Conservation (phyloP, 2,888 invertebrate species). For the Nomada ferruginata region DNA sequence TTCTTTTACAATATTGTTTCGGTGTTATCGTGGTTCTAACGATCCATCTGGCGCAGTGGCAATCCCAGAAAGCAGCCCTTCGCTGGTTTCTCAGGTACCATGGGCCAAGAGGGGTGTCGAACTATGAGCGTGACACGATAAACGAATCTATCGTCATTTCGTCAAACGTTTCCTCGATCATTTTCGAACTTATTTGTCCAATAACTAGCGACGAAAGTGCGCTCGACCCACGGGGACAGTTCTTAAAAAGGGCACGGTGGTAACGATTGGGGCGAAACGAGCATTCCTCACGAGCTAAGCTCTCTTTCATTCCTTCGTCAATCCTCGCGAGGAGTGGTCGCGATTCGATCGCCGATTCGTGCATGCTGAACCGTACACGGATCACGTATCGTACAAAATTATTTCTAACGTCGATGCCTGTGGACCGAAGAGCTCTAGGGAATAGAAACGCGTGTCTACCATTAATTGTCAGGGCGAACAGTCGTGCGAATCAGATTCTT, state of each 20-base stretch:
- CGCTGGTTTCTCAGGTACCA: slow-evolving; percentile 33
- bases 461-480: slow-evolving; percentile 15
- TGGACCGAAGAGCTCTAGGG: slow-evolving; percentile 18
- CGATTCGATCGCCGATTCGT: slow-evolving; percentile 9
- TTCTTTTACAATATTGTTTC: slow-evolving; percentile 42
- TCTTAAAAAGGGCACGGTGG: slow-evolving; percentile 24
- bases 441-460: slow-evolving; percentile 35
- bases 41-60: slow-evolving; percentile 10
- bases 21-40: slow-evolving; percentile 19
- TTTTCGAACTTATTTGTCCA: not conserved
- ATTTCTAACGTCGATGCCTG: slow-evolving; percentile 49
- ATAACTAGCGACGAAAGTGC: not conserved
- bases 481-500: slow-evolving; percentile 20
- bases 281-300: not conserved
- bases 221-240: slow-evolving; percentile 7
- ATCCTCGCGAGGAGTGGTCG: slow-evolving; percentile 9
- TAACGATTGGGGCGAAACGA: slow-evolving; percentile 14
- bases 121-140: not conserved
- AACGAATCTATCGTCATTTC: not conserved
- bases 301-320: not conserved
- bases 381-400: slow-evolving; percentile 62
- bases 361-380: not conserved
- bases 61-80: slow-evolving; percentile 19
- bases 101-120: slow-evolving; percentile 14
- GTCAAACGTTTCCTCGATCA: not conserved